Evolutionary conservation across 2,113 vertebrate species (phyloP), one percentile per base, ranked within the genome.

Genomic region (Ancistrus triradiatus): DNA sequence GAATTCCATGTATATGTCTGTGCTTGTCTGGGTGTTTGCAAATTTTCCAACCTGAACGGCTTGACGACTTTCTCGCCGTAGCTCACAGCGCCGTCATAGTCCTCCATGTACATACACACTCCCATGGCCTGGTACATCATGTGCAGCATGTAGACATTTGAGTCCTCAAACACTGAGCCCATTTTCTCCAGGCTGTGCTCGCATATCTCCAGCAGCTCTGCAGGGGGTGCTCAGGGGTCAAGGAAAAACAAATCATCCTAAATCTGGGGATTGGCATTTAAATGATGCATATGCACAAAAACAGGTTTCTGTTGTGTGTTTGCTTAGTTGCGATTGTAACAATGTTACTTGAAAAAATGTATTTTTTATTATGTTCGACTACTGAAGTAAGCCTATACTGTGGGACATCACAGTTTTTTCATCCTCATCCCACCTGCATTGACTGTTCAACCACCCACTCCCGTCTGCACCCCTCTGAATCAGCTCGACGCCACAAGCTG

Each of bases 111-210:
- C 14, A 97, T 75, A 70, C 93, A 99, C 49, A 98, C 88, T 1
- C 96, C 96, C 95, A 99, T 98, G 73, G 95, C 93, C 77, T 99
- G 96, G 84, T 99, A 99, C 90, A 91, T 93, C 93, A 99, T 94
- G 76, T 99, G 95, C 21, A 99, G 78, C 91, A 98, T 88, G 82
- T 95, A 99, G 49, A 98, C 88, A 2, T 97, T 98, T 33, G 87
- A 82, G 35, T 93, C 91, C 21, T 90, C 90, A 22, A 98, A 98
- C 56, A 94, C 81, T 0, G 84, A 58, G 52, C 91, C 86, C 95
- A 98, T 97, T 85, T 95, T 87, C 51, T 97, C 95, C 80, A 97
- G 82, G 77, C 91, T 97, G 46, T 90, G 89, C 48, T 96, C 91
- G 38, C 95, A 99, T 71, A 97, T 91, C 86, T 98, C 94, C 77